Base-by-base conservation (phyloP, 2,888 invertebrate species). In the Hanleya hanleyi region DNA sequence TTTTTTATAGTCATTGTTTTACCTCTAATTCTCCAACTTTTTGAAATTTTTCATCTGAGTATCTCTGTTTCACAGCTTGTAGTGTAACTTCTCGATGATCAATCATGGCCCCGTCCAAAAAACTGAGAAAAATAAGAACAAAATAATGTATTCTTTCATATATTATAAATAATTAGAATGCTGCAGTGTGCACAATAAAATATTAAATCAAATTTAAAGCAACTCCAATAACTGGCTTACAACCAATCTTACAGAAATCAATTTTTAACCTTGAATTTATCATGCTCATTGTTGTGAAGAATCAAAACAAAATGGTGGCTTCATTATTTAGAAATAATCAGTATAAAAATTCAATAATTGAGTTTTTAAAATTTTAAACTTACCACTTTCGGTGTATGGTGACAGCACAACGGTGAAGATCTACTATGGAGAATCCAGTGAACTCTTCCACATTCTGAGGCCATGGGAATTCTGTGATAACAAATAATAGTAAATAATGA, bases 341-440 rank as follows among this genome's bases (percentile, higher is more conserved):
- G 57, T 32, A 61, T 9, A 32, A n/a, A 0, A 67, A 67, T 15
- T 33, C 32, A 15, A 69, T 33, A 51, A 62, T n/a, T 15, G 29
- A 64, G 37, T 38, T 26, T 51, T 47, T 47, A 61, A 35, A n/a
- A 51, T 3, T 47, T 9, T 12, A 29, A 29, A 84, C 86, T 75
- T 69, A 89, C 89, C 89, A 89, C 79, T 88, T 88, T 71, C 87
- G 83, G 76, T 88, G 87, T 65, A 88, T 82, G 67, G 85, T 84
- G 75, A 86, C 82, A 15, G 84, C 81, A 81, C 87, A 87, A 29
- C 82, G 69, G 29, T 83, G 83, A 35, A 89, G 81, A 68, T 86
- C 83, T 64, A 84, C 81, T 51, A 86, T 77, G 51, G 81, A 76
- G 72, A 84, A 87, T n/a, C 89, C 89, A 37, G 88, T 88, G 70